Conservation (phyloP, 2,113 vertebrate genomes). For the Eretmodus cyanostictus region DNA sequence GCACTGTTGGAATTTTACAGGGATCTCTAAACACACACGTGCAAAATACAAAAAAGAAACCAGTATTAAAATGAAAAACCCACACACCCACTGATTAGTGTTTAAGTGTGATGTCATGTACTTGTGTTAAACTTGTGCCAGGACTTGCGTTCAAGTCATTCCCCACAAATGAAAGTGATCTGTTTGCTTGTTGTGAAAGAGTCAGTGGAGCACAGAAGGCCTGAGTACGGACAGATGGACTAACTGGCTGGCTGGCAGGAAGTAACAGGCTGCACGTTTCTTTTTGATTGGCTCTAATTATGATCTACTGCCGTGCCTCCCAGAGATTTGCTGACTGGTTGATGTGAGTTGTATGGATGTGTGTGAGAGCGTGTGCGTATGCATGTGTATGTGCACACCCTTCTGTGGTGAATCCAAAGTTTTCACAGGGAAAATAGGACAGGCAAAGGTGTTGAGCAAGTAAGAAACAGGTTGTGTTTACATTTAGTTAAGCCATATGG, state of each 20-base stretch:
- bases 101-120: neutral
- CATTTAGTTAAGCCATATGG: neutral
- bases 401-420: neutral
- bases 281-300: constrained; percentile 67
- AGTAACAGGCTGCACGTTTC: constrained; percentile 51
- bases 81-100: neutral
- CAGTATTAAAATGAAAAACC: neutral
- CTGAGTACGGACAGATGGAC: constrained; percentile 56
- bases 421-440: constrained; percentile 9
- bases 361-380: neutral
- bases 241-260: constrained; percentile 46
- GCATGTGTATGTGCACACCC: neutral
- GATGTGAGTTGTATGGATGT: constrained; percentile 1
- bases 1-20: neutral
- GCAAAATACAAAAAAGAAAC: neutral
- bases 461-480: neutral
- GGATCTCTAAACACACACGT: neutral
- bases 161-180: constrained; percentile 16
- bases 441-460: neutral
- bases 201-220: constrained; percentile 40
- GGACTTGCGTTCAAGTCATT: neutral
- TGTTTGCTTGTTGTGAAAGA: constrained; percentile 25
- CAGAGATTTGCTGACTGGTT: constrained; percentile 50
- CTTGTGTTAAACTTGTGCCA: neutral
- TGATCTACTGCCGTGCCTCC: constrained; percentile 51